Conservation (phyloP, 1,140 invertebrate genomes). For the Cylas formicarius region DNA sequence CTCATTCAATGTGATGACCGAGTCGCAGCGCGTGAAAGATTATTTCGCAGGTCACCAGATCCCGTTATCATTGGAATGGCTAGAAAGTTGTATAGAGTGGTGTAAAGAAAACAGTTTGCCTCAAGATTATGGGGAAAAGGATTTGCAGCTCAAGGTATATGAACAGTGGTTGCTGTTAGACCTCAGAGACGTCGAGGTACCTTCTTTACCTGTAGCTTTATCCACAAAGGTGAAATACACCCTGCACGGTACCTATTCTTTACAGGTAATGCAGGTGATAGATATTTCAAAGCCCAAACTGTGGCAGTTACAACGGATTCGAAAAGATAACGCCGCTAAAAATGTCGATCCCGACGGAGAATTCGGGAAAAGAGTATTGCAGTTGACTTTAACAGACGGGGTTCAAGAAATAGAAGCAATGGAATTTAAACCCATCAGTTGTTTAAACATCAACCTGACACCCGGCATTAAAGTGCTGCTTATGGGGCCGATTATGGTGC, state of each 20-base stretch:
- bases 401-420: slow-evolving; percentile 60
- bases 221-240: slow-evolving; percentile 38
- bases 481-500: slow-evolving; percentile 60
- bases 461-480: slow-evolving; percentile 60
- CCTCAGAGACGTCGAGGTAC: slow-evolving; percentile 49
- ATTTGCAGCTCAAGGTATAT: slow-evolving; percentile 29
- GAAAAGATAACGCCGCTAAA: slow-evolving; percentile 48
- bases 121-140: slow-evolving; percentile 26
- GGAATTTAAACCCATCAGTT: slow-evolving; percentile 61
- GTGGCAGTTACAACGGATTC: slow-evolving; percentile 56
- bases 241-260: slow-evolving; percentile 48
- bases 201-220: slow-evolving; percentile 50
- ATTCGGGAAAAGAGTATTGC: slow-evolving; percentile 53
- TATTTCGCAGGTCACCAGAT: slow-evolving; percentile 29
- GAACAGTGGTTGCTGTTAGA: slow-evolving; percentile 56
- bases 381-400: slow-evolving; percentile 71
- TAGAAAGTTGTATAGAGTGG: slow-evolving; percentile 37
- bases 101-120: slow-evolving; percentile 27
- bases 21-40: slow-evolving; percentile 22
- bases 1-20: no score
- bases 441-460: slow-evolving; percentile 51
- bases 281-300: slow-evolving; percentile 51
- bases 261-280: slow-evolving; percentile 45
- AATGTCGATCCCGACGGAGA: slow-evolving; percentile 44
- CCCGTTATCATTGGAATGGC: slow-evolving; percentile 30